These are phyloP conservation scores for Mormyrops boulengeri DNA, from an alignment of 2,797 vertebrate genomes.

Conservation along the genomic window DNA sequence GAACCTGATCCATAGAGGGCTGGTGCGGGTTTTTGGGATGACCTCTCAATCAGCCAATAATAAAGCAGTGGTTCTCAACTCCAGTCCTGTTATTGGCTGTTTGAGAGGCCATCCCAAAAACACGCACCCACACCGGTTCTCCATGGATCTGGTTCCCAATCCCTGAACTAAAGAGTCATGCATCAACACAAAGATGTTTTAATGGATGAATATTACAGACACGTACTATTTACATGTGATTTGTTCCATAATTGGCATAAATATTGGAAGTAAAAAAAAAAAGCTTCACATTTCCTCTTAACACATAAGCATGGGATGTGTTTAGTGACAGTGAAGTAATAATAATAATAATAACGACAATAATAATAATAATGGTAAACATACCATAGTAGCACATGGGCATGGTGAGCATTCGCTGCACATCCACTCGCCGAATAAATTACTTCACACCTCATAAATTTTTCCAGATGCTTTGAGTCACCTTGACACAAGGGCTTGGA, in stretches of 20 bases:
- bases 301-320: not conserved
- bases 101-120: not conserved
- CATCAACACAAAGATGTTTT: not conserved
- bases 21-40: not conserved
- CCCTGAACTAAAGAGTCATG: not conserved
- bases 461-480: constrained; percentile 62
- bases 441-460: constrained; percentile 45
- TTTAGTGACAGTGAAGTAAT: not conserved
- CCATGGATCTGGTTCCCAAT: not conserved
- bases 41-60: not conserved
- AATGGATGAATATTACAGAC: not conserved
- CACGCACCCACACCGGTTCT: not conserved
- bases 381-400: not conserved
- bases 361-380: not conserved
- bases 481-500: constrained; percentile 57
- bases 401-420: not conserved
- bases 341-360: not conserved
- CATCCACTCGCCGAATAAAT: constrained; percentile 50
- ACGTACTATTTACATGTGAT: not conserved
- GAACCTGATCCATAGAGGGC: not conserved
- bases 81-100: not conserved
- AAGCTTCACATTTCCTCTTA: not conserved
- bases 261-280: not conserved
- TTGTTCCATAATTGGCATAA: not conserved
- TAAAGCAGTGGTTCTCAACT: not conserved